Base-by-base conservation (phyloP, 2,797 vertebrate species). In the Eidolon dupreanum region DNA sequence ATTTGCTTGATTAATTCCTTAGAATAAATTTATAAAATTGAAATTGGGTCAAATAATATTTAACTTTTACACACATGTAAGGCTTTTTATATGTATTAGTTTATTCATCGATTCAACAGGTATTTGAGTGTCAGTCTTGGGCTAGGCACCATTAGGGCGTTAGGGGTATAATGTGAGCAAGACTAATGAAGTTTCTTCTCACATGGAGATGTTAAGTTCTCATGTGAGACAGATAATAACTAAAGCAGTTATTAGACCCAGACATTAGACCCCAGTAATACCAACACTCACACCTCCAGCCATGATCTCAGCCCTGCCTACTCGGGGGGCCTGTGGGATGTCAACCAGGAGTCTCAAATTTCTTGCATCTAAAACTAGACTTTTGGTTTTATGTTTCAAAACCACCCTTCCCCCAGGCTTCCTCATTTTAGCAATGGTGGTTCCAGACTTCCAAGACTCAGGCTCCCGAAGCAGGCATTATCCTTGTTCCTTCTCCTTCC, bases 1-100 rank as follows among this genome's bases (percentile, higher is more conserved):
- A 53, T 82, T 84, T 93, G 7, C 57, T 75, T 95, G n/a, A 73
- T 74, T 90, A 68, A 84, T 92, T 92, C 9, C 19, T 87, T 71
- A 24, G n/a, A 53, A 68, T 84, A 86, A 53, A 92, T 53, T 90
- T 79, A 68, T 61, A 41, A 74, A 71, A 55, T 41, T 91, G 20
- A 92, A 91, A 81, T 78, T 82, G 33, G 36, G 41, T 68, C 36
- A 85, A 88, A 88, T 74, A 24, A 33, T 85, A 85, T 85, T 93
- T 91, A 84, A 51, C n/a, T 66, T 91, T 83, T 84, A 3, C 5
- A 20, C 6, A 61, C 19, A 68, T 41, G 12, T 77, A 74, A 84
- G 28, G 28, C 43, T 49, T 73, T 83, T 43, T 46, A 43, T 81
- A 68, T 63, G 41, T 51, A 46, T 71, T 66, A 65, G 13, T 90